These are phyloP conservation scores for Anoplolepis gracilipes DNA, from an alignment of 1,140 invertebrate species.

Conservation along the genomic window DNA sequence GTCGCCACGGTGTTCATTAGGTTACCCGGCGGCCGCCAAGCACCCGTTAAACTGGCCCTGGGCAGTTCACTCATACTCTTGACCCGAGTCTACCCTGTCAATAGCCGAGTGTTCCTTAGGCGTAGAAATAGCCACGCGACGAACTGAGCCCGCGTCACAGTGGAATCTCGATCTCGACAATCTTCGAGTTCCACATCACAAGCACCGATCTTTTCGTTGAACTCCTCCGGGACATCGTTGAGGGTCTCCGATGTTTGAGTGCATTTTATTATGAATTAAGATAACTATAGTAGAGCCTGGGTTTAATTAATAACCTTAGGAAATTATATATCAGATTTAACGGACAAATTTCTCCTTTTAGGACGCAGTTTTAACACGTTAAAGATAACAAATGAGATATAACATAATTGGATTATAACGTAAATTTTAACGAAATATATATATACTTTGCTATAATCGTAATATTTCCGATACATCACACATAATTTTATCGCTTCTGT, in stretches of 20 bases:
- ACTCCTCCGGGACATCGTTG: slow-evolving; percentile 2
- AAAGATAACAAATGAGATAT: slow-evolving; percentile 19
- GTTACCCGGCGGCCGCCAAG: slow-evolving; percentile 92
- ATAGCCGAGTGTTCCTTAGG: slow-evolving; percentile 88
- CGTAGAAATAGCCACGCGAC: slow-evolving; percentile 87
- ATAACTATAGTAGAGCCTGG: neutral
- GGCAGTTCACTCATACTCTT: slow-evolving; percentile 91
- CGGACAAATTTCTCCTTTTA: neutral
- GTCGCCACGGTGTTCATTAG: slow-evolving; percentile 96
- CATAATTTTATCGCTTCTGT: slow-evolving; percentile 9
- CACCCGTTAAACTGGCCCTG: slow-evolving; percentile 90
- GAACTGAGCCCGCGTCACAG: slow-evolving; percentile 73
- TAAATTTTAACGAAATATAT: slow-evolving; percentile 24
- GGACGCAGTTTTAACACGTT: neutral
- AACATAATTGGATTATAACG: slow-evolving; percentile 16
- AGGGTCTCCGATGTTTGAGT: slow-evolving; percentile 19
- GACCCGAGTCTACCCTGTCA: slow-evolving; percentile 88
- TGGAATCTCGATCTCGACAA: slow-evolving; percentile 42
- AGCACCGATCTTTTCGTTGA: neutral
- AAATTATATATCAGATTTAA: slow-evolving; percentile 23
- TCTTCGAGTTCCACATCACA: slow-evolving; percentile 36
- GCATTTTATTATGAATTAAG: neutral
- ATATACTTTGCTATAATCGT: slow-evolving; percentile 3
- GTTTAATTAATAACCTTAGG: neutral
- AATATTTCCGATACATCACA: neutral